phyloP scores from a whole-genome alignment of 1,140 invertebrate genomes.

The Drosophila orena region DNA sequence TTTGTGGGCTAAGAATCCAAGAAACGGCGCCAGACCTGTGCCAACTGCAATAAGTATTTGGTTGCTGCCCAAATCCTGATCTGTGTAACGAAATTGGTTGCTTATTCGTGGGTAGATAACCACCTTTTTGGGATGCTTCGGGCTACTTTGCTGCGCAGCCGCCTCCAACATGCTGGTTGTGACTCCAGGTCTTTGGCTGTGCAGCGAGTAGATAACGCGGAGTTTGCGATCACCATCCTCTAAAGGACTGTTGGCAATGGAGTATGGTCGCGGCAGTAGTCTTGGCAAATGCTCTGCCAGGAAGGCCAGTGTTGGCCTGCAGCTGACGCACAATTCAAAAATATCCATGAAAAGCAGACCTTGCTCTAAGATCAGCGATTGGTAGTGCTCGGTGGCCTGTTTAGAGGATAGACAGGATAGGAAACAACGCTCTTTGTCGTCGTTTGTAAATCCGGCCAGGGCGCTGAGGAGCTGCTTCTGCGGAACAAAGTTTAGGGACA shows the following conservation, averaged over 20 bases:
- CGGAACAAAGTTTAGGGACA: conserved; percentile 77
- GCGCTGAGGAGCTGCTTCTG: conserved; percentile 84
- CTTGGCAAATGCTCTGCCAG: conserved; percentile 90
- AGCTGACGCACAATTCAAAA: conserved; percentile 88
- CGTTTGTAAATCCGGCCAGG: conserved; percentile 46
- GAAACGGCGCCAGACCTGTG: conserved; percentile 93
- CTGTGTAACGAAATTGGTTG: conserved; percentile 86
- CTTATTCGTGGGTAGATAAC: conserved; percentile 88
- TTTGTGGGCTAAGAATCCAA: conserved; percentile 88
- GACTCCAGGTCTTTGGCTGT: conserved; percentile 50
- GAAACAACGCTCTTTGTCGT: conserved; percentile 52
- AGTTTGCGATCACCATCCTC: conserved; percentile 84
- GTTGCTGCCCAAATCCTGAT: conserved; percentile 86
- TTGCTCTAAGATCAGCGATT: conserved; percentile 58
- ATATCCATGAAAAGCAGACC: conserved; percentile 87
- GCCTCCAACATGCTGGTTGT: conserved; percentile 66
- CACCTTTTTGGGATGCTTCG: conserved; percentile 55
- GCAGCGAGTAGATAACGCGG: conserved; percentile 89
- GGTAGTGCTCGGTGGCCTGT: conserved; percentile 63
- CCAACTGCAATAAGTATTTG: conserved; percentile 93
- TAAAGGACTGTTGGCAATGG: conserved; percentile 89
- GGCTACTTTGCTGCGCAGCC: conserved; percentile 29
- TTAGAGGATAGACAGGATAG: conserved; percentile 67
- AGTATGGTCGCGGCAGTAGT: conserved; percentile 91
- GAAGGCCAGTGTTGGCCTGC: conserved; percentile 88